A percentile compares a stretch with the other conserved stretches of the same genome.
These are phyloP conservation scores for Phyllostomus hastatus DNA, from an alignment of 2,113 vertebrate species.

Conservation along the genomic window DNA sequence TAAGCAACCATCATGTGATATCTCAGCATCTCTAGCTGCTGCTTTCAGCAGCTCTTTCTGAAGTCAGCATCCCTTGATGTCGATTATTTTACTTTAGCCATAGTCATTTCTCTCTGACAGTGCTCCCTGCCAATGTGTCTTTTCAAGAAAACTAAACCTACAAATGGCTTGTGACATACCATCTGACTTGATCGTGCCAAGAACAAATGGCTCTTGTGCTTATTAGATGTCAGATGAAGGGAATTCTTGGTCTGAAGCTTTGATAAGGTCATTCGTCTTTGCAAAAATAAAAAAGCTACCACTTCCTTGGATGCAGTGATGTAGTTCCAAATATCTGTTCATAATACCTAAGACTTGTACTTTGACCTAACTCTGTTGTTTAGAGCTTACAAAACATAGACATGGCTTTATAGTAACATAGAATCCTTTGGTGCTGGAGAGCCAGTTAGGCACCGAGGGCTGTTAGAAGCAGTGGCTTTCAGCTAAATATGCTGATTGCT, in stretches of 20 bases:
- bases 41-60: background rate
- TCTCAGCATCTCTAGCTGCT: background rate
- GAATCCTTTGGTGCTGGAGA: background rate
- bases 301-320: background rate
- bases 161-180: background rate
- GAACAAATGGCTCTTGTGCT: background rate
- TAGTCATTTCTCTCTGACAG: background rate
- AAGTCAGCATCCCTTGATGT: background rate
- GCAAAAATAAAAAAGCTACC: background rate
- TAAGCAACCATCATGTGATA: background rate
- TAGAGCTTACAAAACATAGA: background rate
- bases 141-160: slow-evolving; percentile 9
- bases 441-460: background rate
- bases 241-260: background rate
- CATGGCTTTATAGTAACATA: background rate
- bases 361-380: background rate
- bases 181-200: background rate
- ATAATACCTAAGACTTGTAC: background rate
- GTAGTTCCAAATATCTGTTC: background rate
- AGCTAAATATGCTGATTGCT: background rate
- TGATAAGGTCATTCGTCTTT: background rate
- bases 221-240: background rate
- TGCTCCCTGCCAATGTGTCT: background rate
- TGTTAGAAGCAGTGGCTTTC: background rate
- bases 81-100: background rate